Percentiles rank a stretch among this genome's conserved stretches.
Conservation (phyloP, 2,113 vertebrate genomes). For the Pterocles orientalis region DNA sequence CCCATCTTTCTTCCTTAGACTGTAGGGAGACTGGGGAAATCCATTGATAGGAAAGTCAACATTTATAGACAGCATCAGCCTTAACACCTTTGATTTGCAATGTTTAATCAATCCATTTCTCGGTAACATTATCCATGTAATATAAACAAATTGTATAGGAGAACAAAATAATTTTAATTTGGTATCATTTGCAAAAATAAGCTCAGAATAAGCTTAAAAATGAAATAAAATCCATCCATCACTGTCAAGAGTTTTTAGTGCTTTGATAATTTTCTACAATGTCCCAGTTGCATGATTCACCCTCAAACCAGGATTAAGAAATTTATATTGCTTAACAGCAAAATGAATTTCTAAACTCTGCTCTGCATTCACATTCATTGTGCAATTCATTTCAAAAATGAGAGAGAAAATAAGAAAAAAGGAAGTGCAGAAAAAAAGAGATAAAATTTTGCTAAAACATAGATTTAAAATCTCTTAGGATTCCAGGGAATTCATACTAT, state of each 20-base stretch:
- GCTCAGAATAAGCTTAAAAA: background rate
- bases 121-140: background rate
- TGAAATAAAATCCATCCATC: background rate
- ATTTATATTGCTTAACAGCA: background rate
- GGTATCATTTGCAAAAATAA: background rate
- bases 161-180: background rate
- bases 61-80: background rate
- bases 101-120: background rate
- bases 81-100: background rate
- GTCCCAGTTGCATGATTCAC: background rate
- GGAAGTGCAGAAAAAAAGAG: background rate
- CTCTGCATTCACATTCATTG: background rate
- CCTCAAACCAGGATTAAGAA: background rate
- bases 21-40: background rate
- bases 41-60: background rate
- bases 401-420: background rate
- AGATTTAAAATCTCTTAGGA: background rate
- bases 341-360: background rate
- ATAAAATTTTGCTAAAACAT: background rate
- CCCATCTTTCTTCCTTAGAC: background rate
- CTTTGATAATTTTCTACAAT: background rate
- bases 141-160: background rate
- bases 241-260: fast-evolving
- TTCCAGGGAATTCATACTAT: background rate
- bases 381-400: background rate